A percentile compares a stretch with the other conserved stretches of the same genome.
Conservation (phyloP, 2,113 vertebrate species). For the Phainopepla nitens region DNA sequence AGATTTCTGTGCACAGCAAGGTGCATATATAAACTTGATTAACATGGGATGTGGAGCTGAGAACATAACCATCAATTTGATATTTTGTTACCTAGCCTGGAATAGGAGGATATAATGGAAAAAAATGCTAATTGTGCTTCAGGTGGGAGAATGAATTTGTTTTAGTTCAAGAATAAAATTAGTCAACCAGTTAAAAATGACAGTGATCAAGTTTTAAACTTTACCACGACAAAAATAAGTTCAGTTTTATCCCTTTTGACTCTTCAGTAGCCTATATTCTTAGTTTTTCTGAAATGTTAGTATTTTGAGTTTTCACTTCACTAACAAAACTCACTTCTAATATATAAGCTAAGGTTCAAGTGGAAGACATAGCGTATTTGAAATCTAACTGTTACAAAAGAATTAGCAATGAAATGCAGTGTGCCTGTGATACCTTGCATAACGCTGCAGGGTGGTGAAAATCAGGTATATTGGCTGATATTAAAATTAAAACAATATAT, state of each 20-base stretch:
- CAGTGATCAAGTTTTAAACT: neutral
- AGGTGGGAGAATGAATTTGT: neutral
- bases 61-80: neutral
- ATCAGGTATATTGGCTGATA: neutral
- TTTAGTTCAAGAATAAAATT: neutral
- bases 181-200: neutral
- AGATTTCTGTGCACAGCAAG: neutral
- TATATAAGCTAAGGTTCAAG: neutral
- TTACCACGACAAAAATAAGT: neutral
- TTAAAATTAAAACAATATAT: neutral
- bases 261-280: neutral
- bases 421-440: accelerated
- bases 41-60: neutral
- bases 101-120: neutral
- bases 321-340: neutral
- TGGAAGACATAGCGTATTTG: neutral
- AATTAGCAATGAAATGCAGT: neutral
- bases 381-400: neutral
- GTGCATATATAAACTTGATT: neutral
- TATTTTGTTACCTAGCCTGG: neutral
- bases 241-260: neutral
- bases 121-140: neutral
- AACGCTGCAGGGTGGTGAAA: neutral
- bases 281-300: neutral
- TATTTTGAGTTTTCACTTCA: neutral